These are phyloP conservation scores for Phalacrocorax carbo DNA, from an alignment of 2,113 vertebrate species.

Conservation along the genomic window DNA sequence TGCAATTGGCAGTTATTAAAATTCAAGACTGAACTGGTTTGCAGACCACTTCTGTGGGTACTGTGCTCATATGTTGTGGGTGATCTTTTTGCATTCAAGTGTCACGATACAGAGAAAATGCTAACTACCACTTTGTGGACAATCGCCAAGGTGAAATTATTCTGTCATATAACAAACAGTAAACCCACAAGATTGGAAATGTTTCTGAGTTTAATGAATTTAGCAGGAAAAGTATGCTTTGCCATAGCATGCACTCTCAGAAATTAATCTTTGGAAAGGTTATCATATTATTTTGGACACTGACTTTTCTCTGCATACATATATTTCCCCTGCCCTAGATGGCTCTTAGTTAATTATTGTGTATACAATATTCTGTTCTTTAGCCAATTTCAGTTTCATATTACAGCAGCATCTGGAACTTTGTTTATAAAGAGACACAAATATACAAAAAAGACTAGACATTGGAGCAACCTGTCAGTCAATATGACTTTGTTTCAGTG, in stretches of 20 bases:
- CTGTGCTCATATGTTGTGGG: not conserved
- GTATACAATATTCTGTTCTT: not conserved
- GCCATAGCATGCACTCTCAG: not conserved
- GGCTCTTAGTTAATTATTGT: not conserved
- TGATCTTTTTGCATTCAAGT: not conserved
- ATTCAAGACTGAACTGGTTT: not conserved
- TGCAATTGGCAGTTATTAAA: not conserved
- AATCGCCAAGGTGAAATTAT: not conserved
- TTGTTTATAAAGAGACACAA: not conserved
- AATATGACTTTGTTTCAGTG: not conserved
- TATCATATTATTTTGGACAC: not conserved
- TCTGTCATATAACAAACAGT: not conserved
- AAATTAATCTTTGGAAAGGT: not conserved
- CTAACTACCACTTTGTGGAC: not conserved
- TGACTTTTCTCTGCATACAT: not conserved
- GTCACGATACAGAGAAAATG: not conserved
- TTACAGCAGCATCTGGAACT: not conserved
- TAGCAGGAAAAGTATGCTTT: not conserved
- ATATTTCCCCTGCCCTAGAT: not conserved
- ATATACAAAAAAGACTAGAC: not conserved
- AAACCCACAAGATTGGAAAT: no score
- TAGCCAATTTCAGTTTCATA: not conserved
- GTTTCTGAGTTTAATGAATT: not conserved
- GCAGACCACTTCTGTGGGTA: not conserved
- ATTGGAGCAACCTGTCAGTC: not conserved